Base-by-base conservation (phyloP, 23 tunicate species). In the Styela clava region DNA sequence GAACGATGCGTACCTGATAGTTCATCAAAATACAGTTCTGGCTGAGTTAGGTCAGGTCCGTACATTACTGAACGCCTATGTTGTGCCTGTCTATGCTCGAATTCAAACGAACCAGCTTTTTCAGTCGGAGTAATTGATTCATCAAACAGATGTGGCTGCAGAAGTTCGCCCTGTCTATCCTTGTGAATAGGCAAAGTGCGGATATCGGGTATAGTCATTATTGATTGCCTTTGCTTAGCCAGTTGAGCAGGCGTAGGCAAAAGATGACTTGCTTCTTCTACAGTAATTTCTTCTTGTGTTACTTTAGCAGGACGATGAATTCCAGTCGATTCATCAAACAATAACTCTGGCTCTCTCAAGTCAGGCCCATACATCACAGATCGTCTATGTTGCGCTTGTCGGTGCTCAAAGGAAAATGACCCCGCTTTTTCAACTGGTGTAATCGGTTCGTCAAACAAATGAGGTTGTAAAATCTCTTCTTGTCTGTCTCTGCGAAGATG, bases 51-150 rank as follows among this genome's bases (percentile, higher is more conserved):
- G 33, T 76, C 81, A 23, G 81, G 65, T 0, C 64, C 81, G 64
- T 76, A 76, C 81, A 76, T 67, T 24, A 67, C 71, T 67, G 71
- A 67, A 29, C 30, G 71, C 22, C 71, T 67, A 67, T 27, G 71
- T 67, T 67, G 30, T 67, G 31, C 71, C 0, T 67, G 1, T 44
- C 56, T 7, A 12, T 44, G 56, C 12, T 44, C 56, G 56, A 44
- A 44, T 12, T 44, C 56, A 44, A 44, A 44, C 56, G 56, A 44
- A 44, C 56, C 56, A 44, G 56, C 56, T n/a, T n/a, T n/a, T n/a
- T n/a, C n/a, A n/a, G n/a, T n/a, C n/a, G n/a, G n/a, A n/a, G n/a
- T n/a, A n/a, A n/a, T n/a, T n/a, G n/a, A n/a, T n/a, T n/a, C n/a
- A n/a, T n/a, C n/a, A n/a, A n/a, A n/a, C n/a, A n/a, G n/a, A n/a